Percentiles rank a stretch among this genome's conserved stretches.
Evolutionary conservation across 2,113 vertebrate species (phyloP).

Genomic region (Mungos mungo): DNA sequence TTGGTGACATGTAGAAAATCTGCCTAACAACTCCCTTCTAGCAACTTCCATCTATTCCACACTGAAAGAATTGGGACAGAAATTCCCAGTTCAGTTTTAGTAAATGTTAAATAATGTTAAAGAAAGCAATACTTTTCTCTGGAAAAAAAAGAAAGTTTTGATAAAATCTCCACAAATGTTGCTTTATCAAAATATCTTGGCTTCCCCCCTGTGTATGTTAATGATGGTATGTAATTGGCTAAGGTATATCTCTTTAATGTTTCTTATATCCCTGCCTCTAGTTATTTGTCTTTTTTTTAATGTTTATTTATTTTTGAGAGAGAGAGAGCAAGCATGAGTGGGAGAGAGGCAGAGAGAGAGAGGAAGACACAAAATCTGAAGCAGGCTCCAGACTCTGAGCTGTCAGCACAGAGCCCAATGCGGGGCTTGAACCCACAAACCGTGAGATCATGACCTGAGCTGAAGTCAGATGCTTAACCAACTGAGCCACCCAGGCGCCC

Average conservation of each 20-base stretch:
- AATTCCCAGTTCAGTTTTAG: slow-evolving; percentile 1
- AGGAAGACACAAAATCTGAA: too few relatives aligned
- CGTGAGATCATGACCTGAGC: too few relatives aligned
- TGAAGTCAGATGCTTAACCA: too few relatives aligned
- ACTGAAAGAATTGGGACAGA: background rate
- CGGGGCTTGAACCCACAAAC: too few relatives aligned
- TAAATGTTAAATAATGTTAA: slow-evolving; percentile 37
- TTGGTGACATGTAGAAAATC: background rate
- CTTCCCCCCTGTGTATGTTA: background rate
- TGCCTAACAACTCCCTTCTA: background rate
- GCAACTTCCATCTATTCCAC: background rate
- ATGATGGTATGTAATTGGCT: background rate
- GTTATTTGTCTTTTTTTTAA: background rate
- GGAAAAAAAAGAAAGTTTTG: background rate
- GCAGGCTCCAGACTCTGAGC: too few relatives aligned
- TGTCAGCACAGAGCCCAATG: too few relatives aligned
- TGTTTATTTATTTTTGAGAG: too few relatives aligned
- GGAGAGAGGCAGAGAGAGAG: too few relatives aligned
- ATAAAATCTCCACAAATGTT: background rate
- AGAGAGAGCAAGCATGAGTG: too few relatives aligned
- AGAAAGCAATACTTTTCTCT: background rate
- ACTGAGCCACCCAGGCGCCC: too few relatives aligned
- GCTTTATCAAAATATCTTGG: background rate
- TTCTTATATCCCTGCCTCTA: background rate
- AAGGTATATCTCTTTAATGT: background rate